Base-by-base conservation (phyloP, 2,888 invertebrate species). In the Philaethria dido region DNA sequence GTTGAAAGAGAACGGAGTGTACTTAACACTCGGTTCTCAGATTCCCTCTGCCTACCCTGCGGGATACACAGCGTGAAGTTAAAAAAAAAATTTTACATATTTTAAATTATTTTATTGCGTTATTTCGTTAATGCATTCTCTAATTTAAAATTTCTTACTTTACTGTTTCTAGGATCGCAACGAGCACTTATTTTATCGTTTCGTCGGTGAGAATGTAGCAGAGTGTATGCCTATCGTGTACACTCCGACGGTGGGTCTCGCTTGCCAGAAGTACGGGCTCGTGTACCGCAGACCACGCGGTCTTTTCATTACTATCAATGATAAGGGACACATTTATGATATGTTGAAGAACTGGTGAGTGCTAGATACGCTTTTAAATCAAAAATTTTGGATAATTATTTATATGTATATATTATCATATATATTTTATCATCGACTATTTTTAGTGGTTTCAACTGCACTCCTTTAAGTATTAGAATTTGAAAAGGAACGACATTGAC, bases 211-310 rank as follows among this genome's bases (percentile, higher is more conserved):
- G 74, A 95, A 99, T 84, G 97, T 99, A 25, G 95, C 96, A 55
- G 95, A 97, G 72, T 95, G 98, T 94, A 98, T 99, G 98, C 99
- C 99, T 0, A 94, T 99, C 69, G 98, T 99, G n/a, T 99, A 99
- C 90, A 99, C 99, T 0, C 99, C 99, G 0, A 98, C 98, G 0
- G 99, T 99, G 13, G 99, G 99, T 4, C 93, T 97, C 77, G 99
- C 99, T 33, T 99, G 99, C 89, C 99, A 99, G 92, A 97, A 98
- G 86, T 99, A 96, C 88, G 99, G 99, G 20, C 94, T 98, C 72
- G 95, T 99, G 72, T 98, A 95, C 91, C 95, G 96, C 75, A 94
- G 98, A 73, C 98, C 99, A 1, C 95, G 98, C 74, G 99, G 99
- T 5, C 93, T 99, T 62, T 99, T 98, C 89, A 97, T 99, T 81